These are phyloP conservation scores for Timandra comae DNA, from an alignment of 2,888 invertebrate genomes.

Conservation along the genomic window DNA sequence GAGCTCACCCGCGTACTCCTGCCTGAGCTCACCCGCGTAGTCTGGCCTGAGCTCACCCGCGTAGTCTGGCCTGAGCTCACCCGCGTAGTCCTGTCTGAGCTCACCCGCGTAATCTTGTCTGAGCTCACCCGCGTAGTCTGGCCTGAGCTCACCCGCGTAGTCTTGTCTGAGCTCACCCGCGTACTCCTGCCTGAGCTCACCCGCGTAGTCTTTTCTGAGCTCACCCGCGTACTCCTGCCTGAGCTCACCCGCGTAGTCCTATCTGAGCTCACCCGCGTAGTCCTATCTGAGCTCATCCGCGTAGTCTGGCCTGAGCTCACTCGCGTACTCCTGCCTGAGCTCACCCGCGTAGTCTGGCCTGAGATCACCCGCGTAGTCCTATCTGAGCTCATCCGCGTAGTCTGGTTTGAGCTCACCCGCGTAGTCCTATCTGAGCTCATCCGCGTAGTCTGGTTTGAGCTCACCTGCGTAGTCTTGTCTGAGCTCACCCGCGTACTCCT, in stretches of 20 bases:
- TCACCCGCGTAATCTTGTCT: too few relatives aligned
- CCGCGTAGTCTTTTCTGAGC: too few relatives aligned
- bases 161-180: neutral
- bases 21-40: neutral
- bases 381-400: neutral
- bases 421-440: too few relatives aligned
- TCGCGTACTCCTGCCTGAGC: too few relatives aligned
- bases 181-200: neutral
- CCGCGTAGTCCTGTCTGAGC: neutral
- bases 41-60: neutral
- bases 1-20: too few relatives aligned
- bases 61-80: neutral
- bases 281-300: neutral
- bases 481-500: neutral
- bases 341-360: too few relatives aligned
- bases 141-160: neutral
- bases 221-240: too few relatives aligned
- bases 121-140: too few relatives aligned
- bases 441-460: too few relatives aligned
- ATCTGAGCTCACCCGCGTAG: neutral
- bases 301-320: too few relatives aligned
- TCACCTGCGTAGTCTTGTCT: too few relatives aligned
- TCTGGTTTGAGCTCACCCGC: neutral
- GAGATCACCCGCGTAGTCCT: neutral
- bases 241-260: neutral